Conservation (phyloP, 2,888 invertebrate species). For the Adineta ricciae region DNA sequence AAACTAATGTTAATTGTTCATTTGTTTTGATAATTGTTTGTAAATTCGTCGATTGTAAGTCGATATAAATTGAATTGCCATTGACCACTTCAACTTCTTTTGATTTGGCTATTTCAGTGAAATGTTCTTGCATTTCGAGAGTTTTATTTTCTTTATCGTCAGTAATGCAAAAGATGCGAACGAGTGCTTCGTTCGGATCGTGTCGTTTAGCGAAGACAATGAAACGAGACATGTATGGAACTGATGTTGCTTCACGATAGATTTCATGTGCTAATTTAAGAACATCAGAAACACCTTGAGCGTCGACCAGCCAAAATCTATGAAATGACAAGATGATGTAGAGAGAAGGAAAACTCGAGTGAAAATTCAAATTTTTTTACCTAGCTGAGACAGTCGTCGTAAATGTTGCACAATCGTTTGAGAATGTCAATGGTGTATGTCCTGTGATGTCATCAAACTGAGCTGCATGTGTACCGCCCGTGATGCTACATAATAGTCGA, state of each 20-base stretch:
- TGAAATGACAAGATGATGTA: neutral
- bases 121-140: slow-evolving; percentile 66
- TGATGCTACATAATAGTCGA: slow-evolving; percentile 87
- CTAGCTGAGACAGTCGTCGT: slow-evolving; percentile 94
- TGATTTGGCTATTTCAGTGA: slow-evolving; percentile 91
- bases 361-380: neutral
- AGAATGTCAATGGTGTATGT: slow-evolving; percentile 91
- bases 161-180: slow-evolving; percentile 97
- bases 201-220: slow-evolving; percentile 94
- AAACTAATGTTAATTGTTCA: slow-evolving; percentile 82
- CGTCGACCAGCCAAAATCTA: slow-evolving; percentile 33
- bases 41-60: slow-evolving; percentile 89
- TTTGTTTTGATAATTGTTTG: slow-evolving; percentile 90
- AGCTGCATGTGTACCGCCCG: slow-evolving; percentile 92
- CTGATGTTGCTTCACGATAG: slow-evolving; percentile 93
- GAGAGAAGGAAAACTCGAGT: too few relatives aligned
- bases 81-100: slow-evolving; percentile 90
- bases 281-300: slow-evolving; percentile 59
- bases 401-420: slow-evolving; percentile 94
- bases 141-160: slow-evolving; percentile 99
- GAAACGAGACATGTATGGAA: slow-evolving; percentile 98
- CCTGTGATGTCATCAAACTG: slow-evolving; percentile 99
- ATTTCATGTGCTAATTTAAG: slow-evolving; percentile 97
- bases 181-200: slow-evolving; percentile 58
- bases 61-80: slow-evolving; percentile 83